Base-by-base conservation (phyloP, 2,797 vertebrate species). In the Spatula versicolor region DNA sequence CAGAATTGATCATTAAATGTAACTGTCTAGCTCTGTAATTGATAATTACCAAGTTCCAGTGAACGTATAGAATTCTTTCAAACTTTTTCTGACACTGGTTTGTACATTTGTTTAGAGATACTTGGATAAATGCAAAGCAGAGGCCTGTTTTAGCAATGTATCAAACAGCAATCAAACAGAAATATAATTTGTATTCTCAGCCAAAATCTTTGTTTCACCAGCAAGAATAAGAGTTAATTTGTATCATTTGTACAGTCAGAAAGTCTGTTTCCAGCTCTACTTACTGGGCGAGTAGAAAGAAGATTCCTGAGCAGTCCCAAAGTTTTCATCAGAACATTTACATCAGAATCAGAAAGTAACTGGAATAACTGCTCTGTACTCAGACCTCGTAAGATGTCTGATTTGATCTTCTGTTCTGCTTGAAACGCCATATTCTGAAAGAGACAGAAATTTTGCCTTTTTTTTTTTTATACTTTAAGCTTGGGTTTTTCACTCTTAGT, bases 401-500 rank as follows among this genome's bases (percentile, higher is more conserved):
- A 98, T 97, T 99, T 99, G 96, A 99, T 99, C 98, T 99, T 99
- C 98, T 99, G 99, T 94, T 99, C 99, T 0, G 99, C 99, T 98
- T 99, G 99, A 98, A 99, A 99, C 52, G 99, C 99, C 99, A 99
- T 99, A 97, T 99, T 99, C 99, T 99, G 90, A 78, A 98, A 97
- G 56, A 94, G 25, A 96, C 6, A 92, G 13, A 50, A 43, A 55
- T 68, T 63, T 66, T 43, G 22, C 85, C 75, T 58, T 20, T 56
- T 37, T 37, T 39, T 39, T 13, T 39, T 39, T 39, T 39, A 13
- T 13, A 88, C 84, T 71, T 90, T 78, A 88, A 79, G 84, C 30
- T 48, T 13, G 14, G 9, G 13, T 45, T 85, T 74, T 74, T 35
- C 13, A 21, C 17, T 62, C 45, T 58, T 13, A 76, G 20, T 16